These are phyloP conservation scores for Mustela lutreola DNA, from an alignment of 2,113 vertebrate genomes.

Conservation along the genomic window DNA sequence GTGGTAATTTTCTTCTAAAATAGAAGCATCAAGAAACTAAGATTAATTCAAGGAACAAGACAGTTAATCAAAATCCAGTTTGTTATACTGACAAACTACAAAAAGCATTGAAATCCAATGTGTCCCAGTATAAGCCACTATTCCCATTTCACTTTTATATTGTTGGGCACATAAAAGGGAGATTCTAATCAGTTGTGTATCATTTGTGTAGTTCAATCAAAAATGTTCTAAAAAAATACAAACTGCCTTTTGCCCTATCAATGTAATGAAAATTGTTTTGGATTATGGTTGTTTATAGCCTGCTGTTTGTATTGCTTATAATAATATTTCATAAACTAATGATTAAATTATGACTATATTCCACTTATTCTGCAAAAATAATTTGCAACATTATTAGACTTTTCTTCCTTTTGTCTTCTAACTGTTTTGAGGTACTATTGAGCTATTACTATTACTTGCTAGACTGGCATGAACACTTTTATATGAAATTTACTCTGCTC, in stretches of 20 bases:
- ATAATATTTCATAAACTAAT: neutral
- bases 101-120: neutral
- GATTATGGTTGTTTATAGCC: neutral
- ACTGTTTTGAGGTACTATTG: slow-evolving; percentile 25
- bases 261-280: neutral
- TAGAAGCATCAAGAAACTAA: neutral
- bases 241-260: neutral
- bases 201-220: neutral
- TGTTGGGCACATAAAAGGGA: neutral
- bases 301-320: neutral
- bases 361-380: neutral
- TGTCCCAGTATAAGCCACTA: neutral
- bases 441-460: neutral
- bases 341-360: neutral
- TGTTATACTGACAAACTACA: neutral
- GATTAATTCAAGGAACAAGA: neutral
- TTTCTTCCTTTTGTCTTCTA: neutral
- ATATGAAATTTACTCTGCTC: slow-evolving; percentile 50
- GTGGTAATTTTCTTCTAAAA: slow-evolving; percentile 21
- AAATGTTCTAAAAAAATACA: neutral
- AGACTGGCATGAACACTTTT: neutral
- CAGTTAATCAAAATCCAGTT: neutral
- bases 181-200: neutral
- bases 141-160: neutral
- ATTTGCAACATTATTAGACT: neutral